Evolutionary conservation across 2,888 invertebrate species (phyloP).

Genomic region (Sialis lutaria): DNA sequence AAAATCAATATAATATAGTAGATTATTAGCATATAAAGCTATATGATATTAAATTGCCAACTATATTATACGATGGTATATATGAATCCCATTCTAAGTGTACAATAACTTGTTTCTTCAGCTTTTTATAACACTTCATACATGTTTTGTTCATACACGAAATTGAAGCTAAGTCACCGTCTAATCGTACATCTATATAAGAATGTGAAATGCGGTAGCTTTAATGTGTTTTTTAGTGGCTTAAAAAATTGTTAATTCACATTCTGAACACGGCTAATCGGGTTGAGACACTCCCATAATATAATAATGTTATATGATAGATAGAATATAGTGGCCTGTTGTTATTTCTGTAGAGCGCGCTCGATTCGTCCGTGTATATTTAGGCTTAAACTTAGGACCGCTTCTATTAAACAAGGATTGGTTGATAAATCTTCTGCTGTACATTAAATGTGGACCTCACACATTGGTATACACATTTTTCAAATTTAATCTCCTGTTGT

Average conservation of each 20-base stretch:
- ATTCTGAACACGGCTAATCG: conserved; percentile 7
- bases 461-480: neutral
- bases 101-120: no score
- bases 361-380: neutral
- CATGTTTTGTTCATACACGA: no score
- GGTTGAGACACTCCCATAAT: conserved; percentile 10
- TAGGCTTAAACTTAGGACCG: no score
- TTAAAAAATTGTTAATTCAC: conserved; percentile 2
- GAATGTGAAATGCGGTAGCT: conserved; percentile 7
- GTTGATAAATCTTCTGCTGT: neutral
- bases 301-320: conserved; percentile 9
- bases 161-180: conserved; percentile 15
- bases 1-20: no score
- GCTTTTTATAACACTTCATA: no score
- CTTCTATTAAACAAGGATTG: neutral
- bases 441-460: neutral
- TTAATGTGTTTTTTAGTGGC: conserved; percentile 2
- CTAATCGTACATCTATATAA: conserved; percentile 12
- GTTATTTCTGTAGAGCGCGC: neutral
- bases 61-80: no score
- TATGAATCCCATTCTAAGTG: no score
- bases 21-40: no score
- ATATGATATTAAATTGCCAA: no score
- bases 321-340: conserved; percentile 4
- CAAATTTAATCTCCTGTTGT: no score